Base-by-base conservation (phyloP, 2,113 vertebrate genomes). In the Chrysochloris asiatica region DNA sequence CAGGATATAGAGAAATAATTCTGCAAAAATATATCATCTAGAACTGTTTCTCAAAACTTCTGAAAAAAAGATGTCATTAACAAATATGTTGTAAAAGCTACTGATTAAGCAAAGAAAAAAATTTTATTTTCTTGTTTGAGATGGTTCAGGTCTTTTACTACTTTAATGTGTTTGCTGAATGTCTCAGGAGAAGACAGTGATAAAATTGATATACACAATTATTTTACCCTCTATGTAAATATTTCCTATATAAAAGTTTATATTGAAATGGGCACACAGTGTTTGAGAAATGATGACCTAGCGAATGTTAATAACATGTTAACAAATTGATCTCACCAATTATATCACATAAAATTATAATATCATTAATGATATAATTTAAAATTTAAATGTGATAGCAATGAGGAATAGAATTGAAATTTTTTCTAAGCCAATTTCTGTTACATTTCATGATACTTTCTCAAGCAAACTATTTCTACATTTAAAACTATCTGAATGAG, bases 1-100 rank as follows among this genome's bases (percentile, higher is more conserved):
- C 43, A 52, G 67, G 85, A 77, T n/a, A 48, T 54, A 83, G 63
- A 93, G 83, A 76, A 65, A 75, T 47, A 71, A 73, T 88, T 92
- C 38, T 77, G 59, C 65, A 59, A 90, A 86, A 90, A 21, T 19
- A 21, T 13, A 28, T 8, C 13, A 41, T 50, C 69, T 76, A 87
- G 28, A 76, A 91, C 2, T 43, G 17, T 78, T 90, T 94, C 54
- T 41, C 48, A 83, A 50, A 3, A 67, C 36, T 91, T 81, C 59
- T 75, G 17, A 83, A 69, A 43, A 91, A 89, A 92, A 91, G 17
- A 12, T 17, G 1, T 47, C 63, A 8, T 52, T 54, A 73, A 43
- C 43, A 84, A 71, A 91, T 4, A 33, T 26, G 33, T 69, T 52
- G 1, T n/a, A 83, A 45, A 92, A 82, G 52, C 67, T 85, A 83